A percentile compares a stretch with the other conserved stretches of the same genome.
These are phyloP conservation scores for Drosophila melanocephala DNA, from an alignment of 2,888 invertebrate genomes.

Conservation along the genomic window DNA sequence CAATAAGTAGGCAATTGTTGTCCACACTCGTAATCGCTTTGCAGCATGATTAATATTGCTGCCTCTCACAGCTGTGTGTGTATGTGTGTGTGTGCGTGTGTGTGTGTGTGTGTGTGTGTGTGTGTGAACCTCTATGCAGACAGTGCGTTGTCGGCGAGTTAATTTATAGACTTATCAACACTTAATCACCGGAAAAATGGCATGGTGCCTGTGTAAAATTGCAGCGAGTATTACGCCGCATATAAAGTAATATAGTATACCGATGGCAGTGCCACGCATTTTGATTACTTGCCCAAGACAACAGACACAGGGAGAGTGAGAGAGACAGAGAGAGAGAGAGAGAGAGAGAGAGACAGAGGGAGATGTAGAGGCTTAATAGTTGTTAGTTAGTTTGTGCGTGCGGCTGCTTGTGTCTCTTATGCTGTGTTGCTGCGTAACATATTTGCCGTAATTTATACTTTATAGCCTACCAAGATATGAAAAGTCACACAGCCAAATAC, in stretches of 20 bases:
- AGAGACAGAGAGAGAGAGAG: neutral
- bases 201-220: slow-evolving; percentile 60
- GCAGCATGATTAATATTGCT: slow-evolving; percentile 71
- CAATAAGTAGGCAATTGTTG: slow-evolving; percentile 62
- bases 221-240: slow-evolving; percentile 49
- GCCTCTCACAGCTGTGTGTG: slow-evolving; percentile 5
- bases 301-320: slow-evolving; percentile 18
- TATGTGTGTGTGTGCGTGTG: neutral
- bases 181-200: slow-evolving; percentile 82
- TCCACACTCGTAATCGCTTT: slow-evolving; percentile 51
- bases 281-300: slow-evolving; percentile 64
- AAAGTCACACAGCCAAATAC: slow-evolving; percentile 62
- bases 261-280: slow-evolving; percentile 68
- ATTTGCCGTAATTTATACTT: slow-evolving; percentile 81
- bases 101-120: neutral
- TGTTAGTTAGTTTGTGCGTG: slow-evolving; percentile 82
- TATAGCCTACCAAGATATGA: slow-evolving; percentile 78
- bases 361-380: slow-evolving; percentile 71
- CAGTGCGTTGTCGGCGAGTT: slow-evolving; percentile 65
- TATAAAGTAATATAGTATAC: slow-evolving; percentile 17
- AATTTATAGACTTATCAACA: slow-evolving; percentile 80
- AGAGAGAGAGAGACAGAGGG: neutral
- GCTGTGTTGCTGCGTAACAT: slow-evolving; percentile 53
- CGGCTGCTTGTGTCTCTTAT: slow-evolving; percentile 25
- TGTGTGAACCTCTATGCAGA: slow-evolving; percentile 18